phyloP scores from a whole-genome alignment of 2,113 vertebrate species.

The Varanus komodoensis region DNA sequence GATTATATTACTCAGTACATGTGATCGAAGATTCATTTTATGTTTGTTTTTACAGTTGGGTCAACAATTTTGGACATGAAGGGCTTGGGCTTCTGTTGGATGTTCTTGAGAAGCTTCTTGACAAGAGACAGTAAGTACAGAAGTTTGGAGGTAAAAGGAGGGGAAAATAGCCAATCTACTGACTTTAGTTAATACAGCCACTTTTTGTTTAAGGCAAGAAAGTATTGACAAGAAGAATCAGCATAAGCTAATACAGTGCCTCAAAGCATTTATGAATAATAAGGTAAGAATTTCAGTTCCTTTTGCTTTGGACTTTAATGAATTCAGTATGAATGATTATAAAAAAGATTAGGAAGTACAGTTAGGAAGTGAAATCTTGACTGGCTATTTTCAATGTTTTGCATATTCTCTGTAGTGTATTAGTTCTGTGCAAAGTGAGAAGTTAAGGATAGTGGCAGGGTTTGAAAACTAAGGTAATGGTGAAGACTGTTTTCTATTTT shows the following conservation, averaged over 20 bases:
- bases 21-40: neutral
- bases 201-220: constrained; percentile 86
- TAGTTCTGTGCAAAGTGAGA: neutral
- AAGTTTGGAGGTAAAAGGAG: neutral
- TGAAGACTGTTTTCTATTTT: neutral
- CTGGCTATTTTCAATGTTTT: neutral
- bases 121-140: constrained; percentile 94
- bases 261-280: constrained; percentile 99
- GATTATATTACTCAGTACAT: neutral
- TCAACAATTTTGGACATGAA: constrained; percentile 98
- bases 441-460: neutral
- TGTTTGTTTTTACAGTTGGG: constrained; percentile 85
- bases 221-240: constrained; percentile 96
- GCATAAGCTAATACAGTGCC: constrained; percentile 97
- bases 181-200: neutral
- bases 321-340: neutral
- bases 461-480: neutral
- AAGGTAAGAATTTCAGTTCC: constrained; percentile 83
- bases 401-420: neutral
- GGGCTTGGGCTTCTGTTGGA: constrained; percentile 95
- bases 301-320: neutral
- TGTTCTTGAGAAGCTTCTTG: constrained; percentile 91
- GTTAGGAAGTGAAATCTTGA: constrained; percentile 5
- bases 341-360: neutral
- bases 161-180: neutral